A percentile compares a stretch with the other conserved stretches of the same genome.
phyloP scores from a whole-genome alignment of 2,113 vertebrate genomes.

The Nestor notabilis region DNA sequence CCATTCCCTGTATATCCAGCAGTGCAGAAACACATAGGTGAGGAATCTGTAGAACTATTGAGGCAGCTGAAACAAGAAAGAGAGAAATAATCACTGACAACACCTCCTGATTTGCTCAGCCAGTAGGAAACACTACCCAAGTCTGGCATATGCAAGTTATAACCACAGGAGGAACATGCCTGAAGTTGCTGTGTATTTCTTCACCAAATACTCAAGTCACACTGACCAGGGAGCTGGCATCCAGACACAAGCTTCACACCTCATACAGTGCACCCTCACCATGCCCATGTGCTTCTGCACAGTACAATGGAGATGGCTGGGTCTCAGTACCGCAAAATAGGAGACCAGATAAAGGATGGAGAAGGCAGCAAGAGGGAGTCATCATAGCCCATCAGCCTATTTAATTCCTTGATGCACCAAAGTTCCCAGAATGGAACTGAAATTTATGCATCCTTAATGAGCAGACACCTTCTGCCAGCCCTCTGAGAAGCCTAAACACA shows the following conservation, averaged over 20 bases:
- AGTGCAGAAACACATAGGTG: slow-evolving; percentile 81
- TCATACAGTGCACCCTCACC: background rate
- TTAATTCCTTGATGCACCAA: background rate
- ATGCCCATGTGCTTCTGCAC: background rate
- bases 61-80: slow-evolving; percentile 82
- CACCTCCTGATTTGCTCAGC: rapidly evolving
- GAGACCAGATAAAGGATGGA: background rate
- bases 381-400: background rate
- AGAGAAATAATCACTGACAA: background rate
- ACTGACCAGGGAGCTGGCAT: background rate
- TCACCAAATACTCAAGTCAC: background rate
- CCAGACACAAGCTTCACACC: background rate
- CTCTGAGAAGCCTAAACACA: background rate
- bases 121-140: background rate
- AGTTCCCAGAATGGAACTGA: background rate
- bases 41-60: slow-evolving; percentile 61
- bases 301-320: background rate
- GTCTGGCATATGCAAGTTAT: background rate
- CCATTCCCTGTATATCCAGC: slow-evolving; percentile 92
- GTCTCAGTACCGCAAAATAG: rapidly evolving
- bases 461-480: background rate
- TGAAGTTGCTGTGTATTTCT: background rate
- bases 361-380: background rate
- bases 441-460: background rate
- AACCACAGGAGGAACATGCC: background rate